These are phyloP conservation scores for Gymnocephalus cernua DNA, from an alignment of 2,113 vertebrate genomes.

Conservation along the genomic window DNA sequence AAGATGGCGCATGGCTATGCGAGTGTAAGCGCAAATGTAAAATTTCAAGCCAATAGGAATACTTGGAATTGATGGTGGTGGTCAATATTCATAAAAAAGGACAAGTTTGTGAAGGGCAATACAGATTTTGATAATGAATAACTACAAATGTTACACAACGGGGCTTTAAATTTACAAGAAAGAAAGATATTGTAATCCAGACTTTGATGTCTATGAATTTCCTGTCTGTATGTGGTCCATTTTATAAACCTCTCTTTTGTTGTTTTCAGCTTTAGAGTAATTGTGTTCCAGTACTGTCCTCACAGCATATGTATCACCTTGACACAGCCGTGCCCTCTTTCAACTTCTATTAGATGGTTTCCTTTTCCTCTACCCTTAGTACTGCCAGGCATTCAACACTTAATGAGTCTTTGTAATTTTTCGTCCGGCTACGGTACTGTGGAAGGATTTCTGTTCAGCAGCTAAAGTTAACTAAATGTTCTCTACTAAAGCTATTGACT, in stretches of 20 bases:
- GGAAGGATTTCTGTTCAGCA: slow-evolving; percentile 6
- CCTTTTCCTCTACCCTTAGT: not conserved
- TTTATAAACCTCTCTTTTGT: not conserved
- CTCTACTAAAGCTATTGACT: not conserved
- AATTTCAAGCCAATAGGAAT: too few species aligned
- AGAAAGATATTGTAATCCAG: not conserved
- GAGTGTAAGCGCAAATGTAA: too few species aligned
- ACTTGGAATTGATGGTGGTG: too few species aligned
- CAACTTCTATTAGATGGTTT: not conserved
- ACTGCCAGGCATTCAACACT: not conserved
- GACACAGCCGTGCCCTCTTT: not conserved
- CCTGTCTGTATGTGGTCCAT: not conserved
- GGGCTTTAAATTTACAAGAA: not conserved
- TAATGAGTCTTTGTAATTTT: slow-evolving; percentile 1
- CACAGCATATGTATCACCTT: not conserved
- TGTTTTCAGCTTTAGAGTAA: not conserved
- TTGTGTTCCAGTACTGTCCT: not conserved
- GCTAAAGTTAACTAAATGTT: slow-evolving; percentile 3
- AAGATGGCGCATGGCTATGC: too few species aligned
- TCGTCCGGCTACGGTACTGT: not conserved
- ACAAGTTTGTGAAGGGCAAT: too few species aligned
- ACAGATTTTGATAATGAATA: too few species aligned
- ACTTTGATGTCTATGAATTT: not conserved
- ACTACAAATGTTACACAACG: too few species aligned
- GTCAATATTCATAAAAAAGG: too few species aligned